Evolutionary conservation across 2,888 invertebrate genomes (phyloP).

Genomic region (Vesta saturnalis): DNA sequence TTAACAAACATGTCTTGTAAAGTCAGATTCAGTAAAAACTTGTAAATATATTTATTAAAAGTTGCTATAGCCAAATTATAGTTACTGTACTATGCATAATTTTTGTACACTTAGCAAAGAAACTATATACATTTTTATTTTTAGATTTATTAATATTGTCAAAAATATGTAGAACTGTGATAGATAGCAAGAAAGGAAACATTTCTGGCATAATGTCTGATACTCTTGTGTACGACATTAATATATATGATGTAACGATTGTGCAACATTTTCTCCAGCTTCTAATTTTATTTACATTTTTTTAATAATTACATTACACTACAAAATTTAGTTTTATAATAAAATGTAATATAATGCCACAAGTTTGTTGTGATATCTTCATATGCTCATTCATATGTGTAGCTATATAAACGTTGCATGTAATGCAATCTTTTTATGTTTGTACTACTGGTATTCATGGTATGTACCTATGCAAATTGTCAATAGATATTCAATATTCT

Average conservation of each 20-base stretch:
- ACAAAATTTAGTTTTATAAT: too few species aligned
- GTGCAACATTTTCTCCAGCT: too few species aligned
- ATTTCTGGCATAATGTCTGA: slow-evolving; percentile 22
- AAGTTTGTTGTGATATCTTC: slow-evolving; percentile 57
- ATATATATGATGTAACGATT: too few species aligned
- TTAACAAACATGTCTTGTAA: not conserved
- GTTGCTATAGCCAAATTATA: slow-evolving; percentile 23
- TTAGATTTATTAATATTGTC: slow-evolving; percentile 16
- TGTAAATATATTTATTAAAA: slow-evolving; percentile 37
- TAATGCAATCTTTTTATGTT: not conserved
- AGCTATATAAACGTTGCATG: slow-evolving; percentile 43
- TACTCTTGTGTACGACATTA: slow-evolving; percentile 10
- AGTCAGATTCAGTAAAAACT: not conserved
- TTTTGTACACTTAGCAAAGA: slow-evolving; percentile 5
- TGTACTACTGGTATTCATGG: too few species aligned
- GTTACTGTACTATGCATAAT: not conserved
- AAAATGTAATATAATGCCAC: slow-evolving; percentile 26
- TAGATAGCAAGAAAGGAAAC: slow-evolving; percentile 42
- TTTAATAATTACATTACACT: too few species aligned
- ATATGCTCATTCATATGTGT: slow-evolving; percentile 57
- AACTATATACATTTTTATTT: slow-evolving; percentile 14
- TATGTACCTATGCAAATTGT: not conserved
- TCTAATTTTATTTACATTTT: too few species aligned
- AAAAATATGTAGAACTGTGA: slow-evolving; percentile 57
- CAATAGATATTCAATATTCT: too few species aligned